Base-by-base conservation (phyloP, 2,797 vertebrate species). In the Galaxias olidus region DNA sequence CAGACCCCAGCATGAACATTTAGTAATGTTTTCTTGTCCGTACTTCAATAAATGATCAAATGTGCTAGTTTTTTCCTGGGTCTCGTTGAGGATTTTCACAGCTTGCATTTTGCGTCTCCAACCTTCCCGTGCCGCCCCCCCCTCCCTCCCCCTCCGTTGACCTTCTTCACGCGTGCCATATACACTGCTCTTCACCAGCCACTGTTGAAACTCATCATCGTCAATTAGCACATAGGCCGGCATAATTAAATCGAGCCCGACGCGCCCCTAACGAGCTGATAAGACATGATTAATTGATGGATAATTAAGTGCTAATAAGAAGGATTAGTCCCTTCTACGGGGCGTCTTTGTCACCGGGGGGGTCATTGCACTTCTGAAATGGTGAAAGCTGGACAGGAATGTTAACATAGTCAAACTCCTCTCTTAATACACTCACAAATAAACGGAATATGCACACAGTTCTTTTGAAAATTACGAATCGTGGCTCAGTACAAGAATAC, bases 211-310 rank as follows among this genome's bases (percentile, higher is more conserved):
- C 80, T 86, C 83, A 86, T 87, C 80, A 83, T 84, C 83, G 79
- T 84, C 82, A 83, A 83, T 90, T 87, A 86, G 66, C n/a, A 63
- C 74, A 75, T 41, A 45, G 81, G 80, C 76, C 82, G 66, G 52
- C 69, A 74, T 89, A 90, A 90, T 92, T 90, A 86, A 85, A 87
- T 85, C 79, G 75, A 45, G 74, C 82, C 76, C 85, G 77, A 83
- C 73, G 76, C 75, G n/a, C 80, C 84, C 81, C 63, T 84, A 85
- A 88, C 70, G 75, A 86, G 77, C 74, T 81, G 80, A 87, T 86
- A 86, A 81, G 81, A 89, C 76, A 69, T 82, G 82, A 86, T 86
- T 84, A 84, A 89, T 81, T 79, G 73, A 80, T 64, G 71, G 66
- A 74, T 84, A 78, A 88, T 87, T 78, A 87, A 74, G 45, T 62